Evolutionary conservation across 1,140 invertebrate genomes (phyloP), one percentile per base, ranked within the genome.

Genomic region (Aphelinus certus): DNA sequence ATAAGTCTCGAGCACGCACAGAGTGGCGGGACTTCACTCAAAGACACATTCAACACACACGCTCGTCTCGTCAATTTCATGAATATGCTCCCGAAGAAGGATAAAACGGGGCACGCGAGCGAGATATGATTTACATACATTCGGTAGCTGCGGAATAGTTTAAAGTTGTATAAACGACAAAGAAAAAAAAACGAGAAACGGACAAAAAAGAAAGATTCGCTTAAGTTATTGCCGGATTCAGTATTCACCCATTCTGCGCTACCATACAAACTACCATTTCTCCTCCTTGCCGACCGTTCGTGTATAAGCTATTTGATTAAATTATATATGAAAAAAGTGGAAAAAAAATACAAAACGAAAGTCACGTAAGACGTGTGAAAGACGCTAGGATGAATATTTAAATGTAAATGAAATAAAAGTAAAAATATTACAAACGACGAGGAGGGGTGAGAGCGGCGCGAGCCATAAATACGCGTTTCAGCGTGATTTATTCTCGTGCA

Each of bases 201-300:
- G 70, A 78, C 58, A 61, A 75, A 53, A 75, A 78, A 77, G 62
- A 64, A 80, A 70, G 82, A 85, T 81, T 82, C 79, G 81, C 77
- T 84, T 75, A 83, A 87, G 79, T 88, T 87, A 88, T 88, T 88
- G 83, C 85, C 86, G 82, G 81, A 87, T 85, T 86, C 86, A 88
- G 86, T 87, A 87, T 88, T 88, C 67, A 67, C 26, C 46, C 67
- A 71, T 76, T 71, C 68, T 71, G 74, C 69, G 67, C 74, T 76
- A 66, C 68, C 67, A 71, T 71, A 67, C 42, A n/a, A 26, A 67
- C 65, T 61, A 46, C 53, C 56, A 68, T 63, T 70, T 62, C 45
- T 71, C 42, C 66, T 75, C 56, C 66, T 71, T 76, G 67, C 63
- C 63, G 69, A 76, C 57, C 73, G 69, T 75, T 75, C 48, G 4